phyloP scores from a whole-genome alignment of 2,797 vertebrate genomes.

The Streptopelia turtur region DNA sequence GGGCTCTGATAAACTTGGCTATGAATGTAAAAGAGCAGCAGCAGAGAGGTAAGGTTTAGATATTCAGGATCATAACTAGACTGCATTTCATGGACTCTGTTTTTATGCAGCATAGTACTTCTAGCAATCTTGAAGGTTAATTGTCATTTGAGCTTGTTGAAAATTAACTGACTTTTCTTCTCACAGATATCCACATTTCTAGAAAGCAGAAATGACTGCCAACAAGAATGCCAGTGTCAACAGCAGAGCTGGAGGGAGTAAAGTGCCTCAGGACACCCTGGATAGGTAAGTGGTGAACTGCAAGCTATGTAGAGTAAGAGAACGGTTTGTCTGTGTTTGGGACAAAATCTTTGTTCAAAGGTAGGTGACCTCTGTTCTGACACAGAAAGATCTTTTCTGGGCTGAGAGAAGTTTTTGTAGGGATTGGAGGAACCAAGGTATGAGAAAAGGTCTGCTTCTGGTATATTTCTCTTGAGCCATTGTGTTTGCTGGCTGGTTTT shows the following conservation, averaged over 20 bases:
- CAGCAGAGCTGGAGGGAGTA: conserved; percentile 89
- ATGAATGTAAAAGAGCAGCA: background rate
- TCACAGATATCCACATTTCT: conserved; percentile 82
- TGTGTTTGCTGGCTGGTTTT: background rate
- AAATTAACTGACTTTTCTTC: conserved; percentile 56
- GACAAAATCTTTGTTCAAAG: background rate
- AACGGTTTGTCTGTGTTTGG: background rate
- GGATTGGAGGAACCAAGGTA: background rate
- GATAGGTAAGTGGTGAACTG: conserved; percentile 88
- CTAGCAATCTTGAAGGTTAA: background rate
- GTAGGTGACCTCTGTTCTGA: background rate
- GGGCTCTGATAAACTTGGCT: background rate
- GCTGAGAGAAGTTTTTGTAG: background rate
- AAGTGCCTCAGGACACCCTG: conserved; percentile 85
- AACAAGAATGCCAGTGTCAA: conserved; percentile 93
- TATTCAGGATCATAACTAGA: background rate
- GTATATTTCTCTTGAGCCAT: background rate
- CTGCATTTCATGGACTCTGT: background rate
- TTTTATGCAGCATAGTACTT: background rate
- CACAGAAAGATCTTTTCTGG: background rate
- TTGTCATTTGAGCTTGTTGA: background rate
- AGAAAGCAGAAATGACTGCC: conserved; percentile 89
- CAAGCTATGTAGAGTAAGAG: background rate
- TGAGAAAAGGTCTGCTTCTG: background rate
- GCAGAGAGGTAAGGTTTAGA: background rate